Base-by-base conservation (phyloP, 1,140 invertebrate genomes). In the Philotrypesis tridentata region DNA sequence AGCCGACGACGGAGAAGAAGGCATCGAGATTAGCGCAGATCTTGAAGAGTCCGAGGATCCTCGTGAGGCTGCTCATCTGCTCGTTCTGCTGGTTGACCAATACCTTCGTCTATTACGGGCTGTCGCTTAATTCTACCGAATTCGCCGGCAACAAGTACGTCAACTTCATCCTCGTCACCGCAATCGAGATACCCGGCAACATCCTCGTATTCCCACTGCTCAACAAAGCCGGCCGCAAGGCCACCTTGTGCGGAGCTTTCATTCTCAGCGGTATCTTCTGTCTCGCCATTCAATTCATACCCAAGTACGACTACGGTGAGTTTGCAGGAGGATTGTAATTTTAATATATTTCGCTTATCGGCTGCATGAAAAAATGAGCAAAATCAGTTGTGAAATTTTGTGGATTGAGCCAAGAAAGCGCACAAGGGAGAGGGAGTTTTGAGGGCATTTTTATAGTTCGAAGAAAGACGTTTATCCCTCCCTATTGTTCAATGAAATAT, bases 81-180 rank as follows among this genome's bases (percentile, higher is more conserved):
- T 94, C 92, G 67, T 93, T 95, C 89, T 96, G 93, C 89, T 96
- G 94, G 95, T 89, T 94, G 2, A 93, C 94, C 2, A 93, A 94
- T 83, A 92, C 94, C 1, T 95, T 97, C 85, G 94, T 96, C 6
- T 97, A 96, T 89, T 97, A 96, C 88, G 97, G 96, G 0, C 89
- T 97, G 8, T 96, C 96, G 11, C 93, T 97, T 63, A 96, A 96
- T 88, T 95, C 96, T 14, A 95, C 96, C 11, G 92, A 95, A 48
- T 91, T 97, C 29, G 93, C 94, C 17, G 96, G 95, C 6, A 93
- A 96, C 86, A 92, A 93, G 85, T 95, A 96, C 89, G 88, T 93
- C 21, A 95, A 95, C 89, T 96, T 96, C 85, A 94, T 95, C 4
- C 92, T 95, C n/a, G 94, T 95, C 63, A 93, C 94, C 72, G 86